Conservation (phyloP, 2,113 vertebrate genomes). For the Nesoenas mayeri region DNA sequence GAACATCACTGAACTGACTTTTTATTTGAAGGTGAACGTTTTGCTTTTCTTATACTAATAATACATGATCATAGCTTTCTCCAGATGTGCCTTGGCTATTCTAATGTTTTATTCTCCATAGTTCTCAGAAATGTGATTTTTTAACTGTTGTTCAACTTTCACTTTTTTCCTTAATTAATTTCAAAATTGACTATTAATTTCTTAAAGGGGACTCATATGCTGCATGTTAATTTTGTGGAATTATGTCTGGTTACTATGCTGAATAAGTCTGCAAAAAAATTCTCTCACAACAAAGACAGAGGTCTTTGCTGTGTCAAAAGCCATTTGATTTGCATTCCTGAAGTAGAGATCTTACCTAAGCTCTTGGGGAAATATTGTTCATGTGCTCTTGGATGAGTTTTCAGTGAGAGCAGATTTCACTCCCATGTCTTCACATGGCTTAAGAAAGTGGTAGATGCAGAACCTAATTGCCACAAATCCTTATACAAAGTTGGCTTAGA, state of each 20-base stretch:
- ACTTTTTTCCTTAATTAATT: neutral
- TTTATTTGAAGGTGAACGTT: neutral
- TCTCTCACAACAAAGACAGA: neutral
- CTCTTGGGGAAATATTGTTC: too few relatives aligned
- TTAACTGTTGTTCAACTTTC: neutral
- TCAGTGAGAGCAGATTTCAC: too few relatives aligned
- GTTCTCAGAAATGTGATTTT: neutral
- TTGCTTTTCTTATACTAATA: neutral
- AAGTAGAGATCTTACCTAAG: too few relatives aligned
- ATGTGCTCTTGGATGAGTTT: too few relatives aligned
- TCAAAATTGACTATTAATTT: neutral
- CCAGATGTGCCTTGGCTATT: neutral
- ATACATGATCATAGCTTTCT: neutral
- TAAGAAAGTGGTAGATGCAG: too few relatives aligned
- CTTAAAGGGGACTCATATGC: neutral
- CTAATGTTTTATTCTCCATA: neutral
- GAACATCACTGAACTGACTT: neutral
- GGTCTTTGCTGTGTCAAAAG: neutral
- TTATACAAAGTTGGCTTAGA: too few relatives aligned
- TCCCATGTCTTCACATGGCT: too few relatives aligned
- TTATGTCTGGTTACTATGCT: neutral
- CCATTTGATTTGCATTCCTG: too few relatives aligned
- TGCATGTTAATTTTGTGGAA: neutral
- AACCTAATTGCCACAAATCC: too few relatives aligned
- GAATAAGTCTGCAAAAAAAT: neutral